Conservation (phyloP, 2,113 vertebrate species). For the Trogon surrucura region DNA sequence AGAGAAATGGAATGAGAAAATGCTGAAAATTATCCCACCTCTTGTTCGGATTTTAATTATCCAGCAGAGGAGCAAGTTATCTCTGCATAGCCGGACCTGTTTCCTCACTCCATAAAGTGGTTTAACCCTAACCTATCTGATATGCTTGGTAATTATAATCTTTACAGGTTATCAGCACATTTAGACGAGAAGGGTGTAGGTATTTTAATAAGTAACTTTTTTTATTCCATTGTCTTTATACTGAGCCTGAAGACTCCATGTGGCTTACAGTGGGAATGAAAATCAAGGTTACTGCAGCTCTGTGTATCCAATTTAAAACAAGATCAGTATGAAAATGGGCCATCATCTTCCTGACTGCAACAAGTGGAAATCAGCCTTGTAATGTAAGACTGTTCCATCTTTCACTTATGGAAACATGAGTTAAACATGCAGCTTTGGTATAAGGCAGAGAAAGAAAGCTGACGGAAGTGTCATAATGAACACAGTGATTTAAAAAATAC, state of each 20-base stretch:
- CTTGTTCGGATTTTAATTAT: neutral
- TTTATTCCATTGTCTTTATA: neutral
- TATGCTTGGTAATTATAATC: neutral
- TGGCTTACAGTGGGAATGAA: neutral
- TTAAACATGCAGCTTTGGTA: neutral
- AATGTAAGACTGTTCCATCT: neutral
- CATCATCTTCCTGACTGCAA: neutral
- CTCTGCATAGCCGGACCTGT: neutral
- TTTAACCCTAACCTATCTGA: neutral
- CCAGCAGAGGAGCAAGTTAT: neutral
- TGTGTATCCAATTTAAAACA: constrained; percentile 1
- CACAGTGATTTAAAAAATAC: neutral
- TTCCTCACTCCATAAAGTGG: neutral
- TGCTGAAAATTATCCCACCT: neutral
- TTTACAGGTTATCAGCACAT: neutral
- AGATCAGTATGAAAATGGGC: neutral
- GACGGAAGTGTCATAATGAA: neutral
- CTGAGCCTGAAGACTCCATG: neutral
- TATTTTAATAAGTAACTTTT: neutral
- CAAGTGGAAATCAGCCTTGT: neutral
- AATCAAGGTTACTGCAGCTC: constrained; percentile 9
- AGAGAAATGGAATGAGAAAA: neutral
- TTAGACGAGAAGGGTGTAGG: neutral
- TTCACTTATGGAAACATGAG: neutral
- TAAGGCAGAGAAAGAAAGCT: neutral